phyloP scores from a whole-genome alignment of 2,113 vertebrate genomes.

The Semnornis frantzii region DNA sequence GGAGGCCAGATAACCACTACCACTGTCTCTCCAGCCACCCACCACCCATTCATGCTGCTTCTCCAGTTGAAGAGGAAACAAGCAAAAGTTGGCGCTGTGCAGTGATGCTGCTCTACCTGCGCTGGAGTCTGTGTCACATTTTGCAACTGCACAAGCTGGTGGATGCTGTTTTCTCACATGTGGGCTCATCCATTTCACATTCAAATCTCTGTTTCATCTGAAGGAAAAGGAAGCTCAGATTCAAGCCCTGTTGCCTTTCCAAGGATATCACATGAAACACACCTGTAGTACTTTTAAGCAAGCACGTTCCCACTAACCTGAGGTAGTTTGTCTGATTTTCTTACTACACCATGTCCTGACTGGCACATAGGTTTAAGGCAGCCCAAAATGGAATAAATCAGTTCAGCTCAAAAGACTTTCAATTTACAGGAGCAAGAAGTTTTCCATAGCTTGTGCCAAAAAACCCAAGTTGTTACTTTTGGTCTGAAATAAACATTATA shows the following conservation, averaged over 20 bases:
- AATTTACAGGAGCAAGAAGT: neutral
- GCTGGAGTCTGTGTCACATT: neutral
- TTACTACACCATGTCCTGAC: neutral
- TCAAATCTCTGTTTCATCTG: neutral
- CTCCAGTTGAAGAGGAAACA: neutral
- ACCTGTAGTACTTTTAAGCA: neutral
- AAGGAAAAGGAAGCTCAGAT: neutral
- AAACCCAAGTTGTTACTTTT: neutral
- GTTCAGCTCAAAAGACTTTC: neutral
- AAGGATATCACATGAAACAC: neutral
- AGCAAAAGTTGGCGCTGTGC: neutral
- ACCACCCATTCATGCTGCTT: neutral
- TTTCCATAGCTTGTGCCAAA: conserved; percentile 40
- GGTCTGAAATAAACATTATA: neutral
- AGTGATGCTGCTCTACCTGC: neutral
- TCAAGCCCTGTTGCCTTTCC: neutral
- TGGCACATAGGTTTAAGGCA: neutral
- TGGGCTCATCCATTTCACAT: neutral
- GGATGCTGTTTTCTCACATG: neutral
- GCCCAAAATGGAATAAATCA: neutral
- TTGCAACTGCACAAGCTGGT: neutral
- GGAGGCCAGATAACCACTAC: neutral
- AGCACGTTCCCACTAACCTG: neutral
- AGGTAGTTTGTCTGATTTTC: conserved; percentile 9
- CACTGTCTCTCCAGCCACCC: neutral